Base-by-base conservation (phyloP, 2,888 invertebrate species). In the Tholera decimalis region DNA sequence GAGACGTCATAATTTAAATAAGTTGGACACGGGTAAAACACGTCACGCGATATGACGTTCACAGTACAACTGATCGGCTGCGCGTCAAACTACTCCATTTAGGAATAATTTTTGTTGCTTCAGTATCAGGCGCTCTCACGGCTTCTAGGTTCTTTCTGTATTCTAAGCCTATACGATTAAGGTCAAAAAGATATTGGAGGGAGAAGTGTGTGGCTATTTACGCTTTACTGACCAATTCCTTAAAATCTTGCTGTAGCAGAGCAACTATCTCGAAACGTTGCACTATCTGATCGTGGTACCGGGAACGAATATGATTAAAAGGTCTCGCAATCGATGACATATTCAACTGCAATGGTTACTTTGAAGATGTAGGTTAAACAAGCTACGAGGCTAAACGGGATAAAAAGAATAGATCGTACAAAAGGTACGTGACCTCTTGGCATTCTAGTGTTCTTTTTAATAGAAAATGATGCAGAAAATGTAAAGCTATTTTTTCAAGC, bases 311-410 rank as follows among this genome's bases (percentile, higher is more conserved):
- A 79, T 84, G 77, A 84, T 80, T n/a, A 83, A 84, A 83, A 84
- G 77, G 71, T 55, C 46, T 76, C 77, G 83, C 83, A 82, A 82
- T 85, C 80, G 78, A 77, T 71, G 84, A 80, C 79, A 78, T 77
- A 78, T 82, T 83, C 72, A 73, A 82, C 82, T 81, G 81, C 80
- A 83, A 81, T 79, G 78, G 77, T 79, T 72, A 77, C 81, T 80
- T 77, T 79, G n/a, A 78, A 82, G 79, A 75, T 72, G 70, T 79
- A 73, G 71, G 77, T 59, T 73, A 69, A 61, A 79, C 71, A 78
- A 60, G 30, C 53, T 57, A 58, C 50, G 44, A 59, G 46, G 20
- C 60, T 55, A 47, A 44, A 44, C 47, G 64, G 68, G 68, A 73
- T 68, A 65, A 44, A 56, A 9, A 47, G 24, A 50, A 44, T 54